phyloP scores from a whole-genome alignment of 2,888 invertebrate species.

The Machimus rusticus region DNA sequence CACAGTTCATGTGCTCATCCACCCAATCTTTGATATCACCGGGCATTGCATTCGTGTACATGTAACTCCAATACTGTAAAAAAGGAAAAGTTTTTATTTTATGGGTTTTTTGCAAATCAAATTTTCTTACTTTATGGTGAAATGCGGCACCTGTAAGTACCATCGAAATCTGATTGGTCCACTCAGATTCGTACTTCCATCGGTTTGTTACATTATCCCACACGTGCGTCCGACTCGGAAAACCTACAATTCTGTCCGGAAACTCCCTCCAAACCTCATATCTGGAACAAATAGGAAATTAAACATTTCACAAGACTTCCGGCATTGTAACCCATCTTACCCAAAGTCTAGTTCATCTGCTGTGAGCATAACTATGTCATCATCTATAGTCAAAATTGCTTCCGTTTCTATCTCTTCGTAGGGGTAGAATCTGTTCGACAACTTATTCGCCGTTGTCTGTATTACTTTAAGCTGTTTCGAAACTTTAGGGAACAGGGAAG shows the following conservation, averaged over 20 bases:
- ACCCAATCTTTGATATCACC: slow-evolving; percentile 86
- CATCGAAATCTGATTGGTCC: slow-evolving; percentile 97
- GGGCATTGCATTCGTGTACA: slow-evolving; percentile 91
- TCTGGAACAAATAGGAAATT: slow-evolving; percentile 50
- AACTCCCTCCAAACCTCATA: slow-evolving; percentile 96
- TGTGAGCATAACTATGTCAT: slow-evolving; percentile 95
- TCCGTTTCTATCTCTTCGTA: slow-evolving; percentile 97
- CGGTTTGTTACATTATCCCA: slow-evolving; percentile 87
- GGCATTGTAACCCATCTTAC: slow-evolving; percentile 65
- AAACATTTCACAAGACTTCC: neutral
- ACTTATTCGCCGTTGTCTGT: slow-evolving; percentile 86
- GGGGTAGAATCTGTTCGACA: slow-evolving; percentile 96
- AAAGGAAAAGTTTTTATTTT: slow-evolving; percentile 21
- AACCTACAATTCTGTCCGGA: slow-evolving; percentile 94
- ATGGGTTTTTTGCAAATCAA: neutral
- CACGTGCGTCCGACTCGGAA: slow-evolving; percentile 92
- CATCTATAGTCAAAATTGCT: slow-evolving; percentile 92
- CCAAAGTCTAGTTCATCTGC: slow-evolving; percentile 96
- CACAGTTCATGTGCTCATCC: slow-evolving; percentile 96
- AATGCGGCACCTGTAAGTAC: slow-evolving; percentile 96
- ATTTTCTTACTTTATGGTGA: slow-evolving; percentile 81
- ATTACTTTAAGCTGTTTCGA: slow-evolving; percentile 89
- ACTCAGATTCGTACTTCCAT: slow-evolving; percentile 96
- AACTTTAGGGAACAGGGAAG: slow-evolving; percentile 87
- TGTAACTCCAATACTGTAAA: slow-evolving; percentile 84